Evolutionary conservation across 2,888 invertebrate species (phyloP).

Genomic region (Eledone cirrhosa): DNA sequence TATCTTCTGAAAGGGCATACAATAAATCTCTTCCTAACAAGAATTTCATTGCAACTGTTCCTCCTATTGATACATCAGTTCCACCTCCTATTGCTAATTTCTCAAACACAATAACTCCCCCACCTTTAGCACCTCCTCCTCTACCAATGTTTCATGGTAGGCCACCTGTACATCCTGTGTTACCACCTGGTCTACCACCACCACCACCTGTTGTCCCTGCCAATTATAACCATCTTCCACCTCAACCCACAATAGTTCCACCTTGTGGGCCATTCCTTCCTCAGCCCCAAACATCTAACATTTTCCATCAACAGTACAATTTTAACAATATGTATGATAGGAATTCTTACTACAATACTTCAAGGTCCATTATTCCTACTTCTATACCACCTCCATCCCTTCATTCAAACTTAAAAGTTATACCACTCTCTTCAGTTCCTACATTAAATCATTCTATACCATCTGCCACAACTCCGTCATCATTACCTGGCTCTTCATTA

Average conservation of each 20-base stretch:
- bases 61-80: slow-evolving; percentile 24
- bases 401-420: neutral
- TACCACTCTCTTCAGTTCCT: neutral
- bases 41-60: slow-evolving; percentile 27
- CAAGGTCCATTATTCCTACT: neutral
- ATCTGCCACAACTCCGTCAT: neutral
- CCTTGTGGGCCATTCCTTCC: slow-evolving; percentile 7
- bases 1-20: neutral
- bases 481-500: slow-evolving; percentile 1
- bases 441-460: neutral
- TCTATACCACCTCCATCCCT: neutral
- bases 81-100: slow-evolving; percentile 19
- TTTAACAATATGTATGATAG: neutral
- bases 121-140: slow-evolving; percentile 35
- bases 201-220: neutral
- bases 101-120: slow-evolving; percentile 35
- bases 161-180: neutral
- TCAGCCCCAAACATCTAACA: neutral
- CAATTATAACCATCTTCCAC: slow-evolving; percentile 13
- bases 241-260: neutral
- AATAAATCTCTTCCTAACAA: slow-evolving; percentile 17
- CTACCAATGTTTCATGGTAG: slow-evolving; percentile 2
- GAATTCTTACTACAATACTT: neutral
- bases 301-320: neutral
- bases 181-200: neutral